Conservation (phyloP, 2,113 vertebrate genomes). For the Myodes glareolus region DNA sequence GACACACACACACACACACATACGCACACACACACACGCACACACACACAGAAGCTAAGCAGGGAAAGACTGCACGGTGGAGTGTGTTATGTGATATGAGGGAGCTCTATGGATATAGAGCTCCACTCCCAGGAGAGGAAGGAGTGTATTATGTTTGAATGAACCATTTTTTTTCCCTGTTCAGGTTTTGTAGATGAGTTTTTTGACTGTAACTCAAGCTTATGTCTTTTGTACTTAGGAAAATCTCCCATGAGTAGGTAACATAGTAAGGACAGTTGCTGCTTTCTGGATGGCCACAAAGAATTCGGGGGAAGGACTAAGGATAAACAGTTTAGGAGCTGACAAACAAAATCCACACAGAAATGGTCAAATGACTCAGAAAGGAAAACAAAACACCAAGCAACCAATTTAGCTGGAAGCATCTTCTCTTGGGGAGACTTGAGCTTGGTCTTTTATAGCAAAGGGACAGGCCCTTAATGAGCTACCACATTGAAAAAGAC, state of each 20-base stretch:
- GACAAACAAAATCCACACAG: not conserved
- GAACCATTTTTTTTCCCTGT: not conserved
- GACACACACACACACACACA: too few relatives aligned
- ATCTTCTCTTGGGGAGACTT: not conserved
- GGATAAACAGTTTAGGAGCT: slow-evolving; percentile 45
- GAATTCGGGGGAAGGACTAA: not conserved
- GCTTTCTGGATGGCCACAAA: slow-evolving; percentile 59
- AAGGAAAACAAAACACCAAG: slow-evolving; percentile 57
- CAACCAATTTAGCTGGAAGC: not conserved
- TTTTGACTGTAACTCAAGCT: not conserved
- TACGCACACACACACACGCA: too few relatives aligned
- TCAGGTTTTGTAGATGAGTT: slow-evolving; percentile 20
- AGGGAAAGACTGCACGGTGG: not conserved
- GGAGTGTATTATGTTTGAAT: not conserved
- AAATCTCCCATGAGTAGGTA: not conserved
- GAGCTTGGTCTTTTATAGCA: not conserved
- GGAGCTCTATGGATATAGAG: not conserved
- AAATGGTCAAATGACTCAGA: not conserved
- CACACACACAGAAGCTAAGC: not conserved
- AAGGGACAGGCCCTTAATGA: not conserved
- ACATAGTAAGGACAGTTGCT: not conserved
- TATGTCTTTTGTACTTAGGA: slow-evolving; percentile 4
- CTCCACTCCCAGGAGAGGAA: not conserved
- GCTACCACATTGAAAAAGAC: not conserved
- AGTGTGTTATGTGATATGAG: not conserved